Evolutionary conservation across 1,140 invertebrate genomes (phyloP).

Genomic region (Achatina immaculata): DNA sequence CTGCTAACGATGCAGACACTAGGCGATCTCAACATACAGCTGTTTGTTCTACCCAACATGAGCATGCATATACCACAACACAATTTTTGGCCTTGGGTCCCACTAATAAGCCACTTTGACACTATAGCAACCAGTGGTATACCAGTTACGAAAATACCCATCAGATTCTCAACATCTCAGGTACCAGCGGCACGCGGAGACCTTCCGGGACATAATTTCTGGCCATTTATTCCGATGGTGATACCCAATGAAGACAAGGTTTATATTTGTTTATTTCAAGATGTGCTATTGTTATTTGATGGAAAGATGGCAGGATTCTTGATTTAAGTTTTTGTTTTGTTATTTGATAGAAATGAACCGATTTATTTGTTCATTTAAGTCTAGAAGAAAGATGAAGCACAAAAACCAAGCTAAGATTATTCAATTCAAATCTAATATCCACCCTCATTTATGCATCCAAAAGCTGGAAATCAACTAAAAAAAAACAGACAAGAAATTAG

Average conservation of each 20-base stretch:
- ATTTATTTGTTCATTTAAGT: not conserved
- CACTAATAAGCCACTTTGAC: constrained; percentile 6
- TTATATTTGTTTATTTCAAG: not conserved
- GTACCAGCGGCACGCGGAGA: not conserved
- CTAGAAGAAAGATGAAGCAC: not conserved
- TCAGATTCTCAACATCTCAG: not conserved
- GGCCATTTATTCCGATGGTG: constrained; percentile 41
- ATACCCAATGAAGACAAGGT: not conserved
- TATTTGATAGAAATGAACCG: not conserved
- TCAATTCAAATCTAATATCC: too few relatives aligned
- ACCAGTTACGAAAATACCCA: too few relatives aligned
- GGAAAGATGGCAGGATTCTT: not conserved
- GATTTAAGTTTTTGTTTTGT: not conserved
- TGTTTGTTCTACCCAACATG: constrained; percentile 29
- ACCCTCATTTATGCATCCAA: too few relatives aligned
- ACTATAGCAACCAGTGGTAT: too few relatives aligned
- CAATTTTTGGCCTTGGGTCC: constrained; percentile 44
- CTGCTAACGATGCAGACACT: not conserved
- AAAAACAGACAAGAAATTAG: too few relatives aligned
- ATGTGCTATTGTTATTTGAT: not conserved
- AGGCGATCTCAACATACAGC: constrained; percentile 10
- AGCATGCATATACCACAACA: constrained; percentile 30
- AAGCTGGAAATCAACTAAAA: too few relatives aligned
- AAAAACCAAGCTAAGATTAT: too few relatives aligned
- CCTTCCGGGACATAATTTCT: constrained; percentile 41